A percentile compares a stretch with the other conserved stretches of the same genome.
Conservation (phyloP, 2,113 vertebrate species). For the Condylura cristata region DNA sequence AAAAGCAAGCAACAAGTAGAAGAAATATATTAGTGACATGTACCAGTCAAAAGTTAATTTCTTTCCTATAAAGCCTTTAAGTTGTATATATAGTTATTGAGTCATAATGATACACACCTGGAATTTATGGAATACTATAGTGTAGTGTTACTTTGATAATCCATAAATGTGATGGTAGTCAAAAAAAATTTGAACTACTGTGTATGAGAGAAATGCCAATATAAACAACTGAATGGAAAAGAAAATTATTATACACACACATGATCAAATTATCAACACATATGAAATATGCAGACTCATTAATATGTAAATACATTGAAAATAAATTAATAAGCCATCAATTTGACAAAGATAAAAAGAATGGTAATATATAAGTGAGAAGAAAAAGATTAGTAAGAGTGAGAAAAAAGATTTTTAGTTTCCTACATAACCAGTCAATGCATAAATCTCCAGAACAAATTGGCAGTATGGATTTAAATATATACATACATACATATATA, state of each 20-base stretch:
- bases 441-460: conserved; percentile 26
- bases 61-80: not conserved
- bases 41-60: not conserved
- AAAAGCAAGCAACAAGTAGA: conserved; percentile 27
- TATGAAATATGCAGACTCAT: not conserved
- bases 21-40: not conserved
- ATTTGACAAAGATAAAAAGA: conserved; percentile 22
- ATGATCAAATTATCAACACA: conserved; percentile 2
- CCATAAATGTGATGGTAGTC: not conserved
- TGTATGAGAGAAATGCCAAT: not conserved
- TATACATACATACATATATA: too few species aligned
- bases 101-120: not conserved
- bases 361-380: not conserved
- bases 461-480: not conserved
- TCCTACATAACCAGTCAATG: not conserved
- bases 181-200: not conserved
- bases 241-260: not conserved
- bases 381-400: not conserved
- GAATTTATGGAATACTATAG: not conserved
- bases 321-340: not conserved
- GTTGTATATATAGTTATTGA: not conserved
- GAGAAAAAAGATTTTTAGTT: not conserved
- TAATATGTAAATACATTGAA: conserved; percentile 35
- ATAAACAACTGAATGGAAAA: conserved; percentile 5
- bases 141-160: not conserved